Conservation (phyloP, 2,113 vertebrate species). For the Pao palembangensis region DNA sequence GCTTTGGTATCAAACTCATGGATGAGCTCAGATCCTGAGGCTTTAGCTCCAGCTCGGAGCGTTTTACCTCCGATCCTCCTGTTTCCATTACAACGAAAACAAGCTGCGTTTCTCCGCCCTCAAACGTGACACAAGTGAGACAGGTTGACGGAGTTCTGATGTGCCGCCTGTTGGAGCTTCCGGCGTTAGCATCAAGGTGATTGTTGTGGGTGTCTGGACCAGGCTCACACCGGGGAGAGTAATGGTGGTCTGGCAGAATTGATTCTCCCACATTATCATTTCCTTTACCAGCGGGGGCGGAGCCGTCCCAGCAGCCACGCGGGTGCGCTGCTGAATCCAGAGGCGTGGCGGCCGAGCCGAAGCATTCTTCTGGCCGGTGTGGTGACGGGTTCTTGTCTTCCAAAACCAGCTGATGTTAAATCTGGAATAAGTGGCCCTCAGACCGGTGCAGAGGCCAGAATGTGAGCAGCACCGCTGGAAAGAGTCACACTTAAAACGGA, state of each 20-base stretch:
- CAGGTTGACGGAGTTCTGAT: no score
- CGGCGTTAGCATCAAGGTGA: no score
- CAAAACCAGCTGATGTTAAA: slow-evolving; percentile 36
- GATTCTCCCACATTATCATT: background rate
- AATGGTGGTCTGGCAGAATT: background rate
- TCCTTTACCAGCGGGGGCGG: background rate
- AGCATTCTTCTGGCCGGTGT: slow-evolving; percentile 9
- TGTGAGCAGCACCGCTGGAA: background rate
- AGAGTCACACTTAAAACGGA: no score
- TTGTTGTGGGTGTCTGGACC: no score
- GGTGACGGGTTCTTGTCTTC: slow-evolving; percentile 25
- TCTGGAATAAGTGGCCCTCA: slow-evolving; percentile 26
- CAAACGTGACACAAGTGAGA: no score
- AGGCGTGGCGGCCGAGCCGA: slow-evolving; percentile 6
- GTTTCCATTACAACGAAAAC: no score
- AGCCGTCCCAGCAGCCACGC: background rate
- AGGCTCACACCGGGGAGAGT: background rate
- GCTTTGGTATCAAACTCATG: no score
- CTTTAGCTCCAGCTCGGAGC: no score
- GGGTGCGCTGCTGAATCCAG: slow-evolving; percentile 4
- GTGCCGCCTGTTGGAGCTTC: no score
- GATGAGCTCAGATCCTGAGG: no score
- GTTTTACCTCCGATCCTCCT: no score
- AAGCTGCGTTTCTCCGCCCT: no score
- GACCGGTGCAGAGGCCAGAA: background rate